Conservation (phyloP, 2,888 invertebrate genomes). For the Hirtodrosophila histrioides region DNA sequence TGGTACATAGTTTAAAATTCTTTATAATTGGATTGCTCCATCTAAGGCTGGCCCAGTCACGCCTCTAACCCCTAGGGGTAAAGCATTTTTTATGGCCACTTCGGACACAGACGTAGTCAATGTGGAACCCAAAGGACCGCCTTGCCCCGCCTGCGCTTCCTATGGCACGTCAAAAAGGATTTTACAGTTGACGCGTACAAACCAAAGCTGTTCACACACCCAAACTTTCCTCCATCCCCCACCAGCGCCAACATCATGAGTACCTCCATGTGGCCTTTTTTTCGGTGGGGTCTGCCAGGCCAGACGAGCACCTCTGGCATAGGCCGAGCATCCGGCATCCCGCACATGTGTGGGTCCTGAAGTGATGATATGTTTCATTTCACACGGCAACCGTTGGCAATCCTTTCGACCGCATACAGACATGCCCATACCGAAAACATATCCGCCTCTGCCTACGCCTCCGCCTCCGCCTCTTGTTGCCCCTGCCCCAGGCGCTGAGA, state of each 20-base stretch:
- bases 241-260: slow-evolving; percentile 1
- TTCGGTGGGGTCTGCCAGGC: slow-evolving; percentile 26
- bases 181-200: slow-evolving; percentile 79
- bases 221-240: neutral
- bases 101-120: slow-evolving; percentile 46
- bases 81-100: slow-evolving; percentile 70
- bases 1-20: slow-evolving; percentile 79
- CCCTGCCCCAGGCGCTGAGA: slow-evolving; percentile 50
- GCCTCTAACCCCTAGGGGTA: slow-evolving; percentile 22
- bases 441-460: neutral
- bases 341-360: slow-evolving; percentile 58
- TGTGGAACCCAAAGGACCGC: slow-evolving; percentile 21
- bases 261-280: slow-evolving; percentile 28
- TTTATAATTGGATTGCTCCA: slow-evolving; percentile 76
- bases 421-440: slow-evolving; percentile 41
- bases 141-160: slow-evolving; percentile 4
- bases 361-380: slow-evolving; percentile 81
- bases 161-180: slow-evolving; percentile 75
- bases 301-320: slow-evolving; percentile 47
- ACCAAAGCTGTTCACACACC: slow-evolving; percentile 56
- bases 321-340: slow-evolving; percentile 47
- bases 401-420: slow-evolving; percentile 76
- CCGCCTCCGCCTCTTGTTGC: slow-evolving; percentile 8
- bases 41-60: slow-evolving; percentile 47
- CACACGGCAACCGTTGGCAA: slow-evolving; percentile 72